These are phyloP conservation scores for Callyntrura sp. DNA, from an alignment of 2,888 invertebrate genomes.

Conservation along the genomic window DNA sequence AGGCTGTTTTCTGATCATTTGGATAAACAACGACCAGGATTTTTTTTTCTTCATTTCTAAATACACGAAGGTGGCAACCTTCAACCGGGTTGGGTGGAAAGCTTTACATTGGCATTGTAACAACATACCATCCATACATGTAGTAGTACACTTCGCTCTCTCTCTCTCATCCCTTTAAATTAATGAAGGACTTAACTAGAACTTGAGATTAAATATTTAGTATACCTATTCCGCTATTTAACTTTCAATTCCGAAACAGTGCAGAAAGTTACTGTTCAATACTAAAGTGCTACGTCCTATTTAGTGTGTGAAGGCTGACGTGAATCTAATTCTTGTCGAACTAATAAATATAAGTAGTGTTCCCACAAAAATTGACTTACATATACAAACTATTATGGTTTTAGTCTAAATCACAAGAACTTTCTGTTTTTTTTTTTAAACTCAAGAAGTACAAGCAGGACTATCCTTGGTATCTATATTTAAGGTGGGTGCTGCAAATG, in stretches of 20 bases:
- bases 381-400: too few species aligned
- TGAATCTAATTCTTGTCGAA: too few species aligned
- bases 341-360: slow-evolving; percentile 20
- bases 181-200: too few species aligned
- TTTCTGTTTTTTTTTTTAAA: too few species aligned
- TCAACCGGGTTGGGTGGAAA: too few species aligned
- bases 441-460: too few species aligned
- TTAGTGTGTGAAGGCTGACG: background rate
- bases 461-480: too few species aligned
- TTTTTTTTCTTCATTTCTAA: background rate
- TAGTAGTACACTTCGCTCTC: too few species aligned
- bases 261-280: background rate
- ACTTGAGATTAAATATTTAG: background rate
- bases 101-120: background rate
- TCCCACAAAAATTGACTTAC: background rate
- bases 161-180: too few species aligned
- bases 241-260: background rate
- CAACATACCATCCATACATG: background rate
- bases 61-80: background rate
- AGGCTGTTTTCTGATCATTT: slow-evolving; percentile 31
- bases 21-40: background rate
- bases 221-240: background rate
- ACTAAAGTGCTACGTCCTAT: background rate
- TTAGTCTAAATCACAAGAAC: too few species aligned
- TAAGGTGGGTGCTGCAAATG: too few species aligned